Percentiles rank a stretch among this genome's conserved stretches.
phyloP scores from a whole-genome alignment of 2,797 vertebrate genomes.

The Hypotaenidia okinawae region DNA sequence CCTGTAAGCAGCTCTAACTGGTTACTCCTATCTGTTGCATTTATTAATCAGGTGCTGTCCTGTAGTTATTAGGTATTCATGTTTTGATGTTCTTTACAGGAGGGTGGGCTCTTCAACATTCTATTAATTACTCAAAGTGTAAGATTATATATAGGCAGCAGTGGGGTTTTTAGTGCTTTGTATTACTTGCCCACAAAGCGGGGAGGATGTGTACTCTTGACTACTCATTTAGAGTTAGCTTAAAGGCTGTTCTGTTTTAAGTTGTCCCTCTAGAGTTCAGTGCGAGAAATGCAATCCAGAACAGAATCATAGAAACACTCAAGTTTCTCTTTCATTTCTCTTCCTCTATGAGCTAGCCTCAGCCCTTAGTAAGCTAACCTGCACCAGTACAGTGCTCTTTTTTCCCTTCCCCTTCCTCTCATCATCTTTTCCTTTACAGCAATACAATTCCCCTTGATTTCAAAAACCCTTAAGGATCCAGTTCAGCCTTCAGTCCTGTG shows the following conservation, averaged over 20 bases:
- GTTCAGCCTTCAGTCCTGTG: neutral
- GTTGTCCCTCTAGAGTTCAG: neutral
- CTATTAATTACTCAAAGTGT: neutral
- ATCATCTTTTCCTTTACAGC: neutral
- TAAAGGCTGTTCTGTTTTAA: neutral
- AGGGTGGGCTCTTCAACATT: neutral
- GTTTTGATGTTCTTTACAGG: neutral
- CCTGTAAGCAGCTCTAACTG: neutral
- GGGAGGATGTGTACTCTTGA: neutral
- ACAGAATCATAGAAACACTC: neutral
- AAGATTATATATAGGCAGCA: neutral
- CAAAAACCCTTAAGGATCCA: neutral
- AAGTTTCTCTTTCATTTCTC: neutral
- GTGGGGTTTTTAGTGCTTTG: neutral
- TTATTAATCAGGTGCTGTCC: neutral
- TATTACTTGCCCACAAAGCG: neutral
- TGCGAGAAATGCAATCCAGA: neutral
- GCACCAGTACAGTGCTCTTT: neutral
- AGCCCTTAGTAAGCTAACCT: neutral
- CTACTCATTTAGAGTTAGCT: neutral
- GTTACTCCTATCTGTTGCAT: neutral
- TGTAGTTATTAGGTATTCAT: neutral
- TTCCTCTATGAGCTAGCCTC: neutral
- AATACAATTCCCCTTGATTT: neutral
- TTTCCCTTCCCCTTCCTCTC: neutral